phyloP scores from a whole-genome alignment of 2,797 vertebrate species.

The Cephalopachus bancanus region DNA sequence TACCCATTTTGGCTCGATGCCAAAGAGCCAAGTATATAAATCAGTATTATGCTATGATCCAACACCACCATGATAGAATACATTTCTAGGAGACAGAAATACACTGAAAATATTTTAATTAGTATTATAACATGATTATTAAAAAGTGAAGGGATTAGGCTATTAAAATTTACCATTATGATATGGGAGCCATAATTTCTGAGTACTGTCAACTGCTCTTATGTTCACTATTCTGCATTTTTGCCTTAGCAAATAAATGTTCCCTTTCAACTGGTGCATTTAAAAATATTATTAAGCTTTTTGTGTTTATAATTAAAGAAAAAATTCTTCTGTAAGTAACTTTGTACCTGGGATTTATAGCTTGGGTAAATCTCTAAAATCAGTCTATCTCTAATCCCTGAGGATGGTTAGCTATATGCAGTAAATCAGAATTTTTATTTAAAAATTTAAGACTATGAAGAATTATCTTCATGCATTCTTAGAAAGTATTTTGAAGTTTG shows the following conservation, averaged over 20 bases:
- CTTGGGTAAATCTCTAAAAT: constrained; percentile 15
- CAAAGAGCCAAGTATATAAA: neutral
- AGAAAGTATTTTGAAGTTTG: constrained; percentile 40
- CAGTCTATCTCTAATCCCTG: neutral
- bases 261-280: neutral
- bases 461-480: neutral
- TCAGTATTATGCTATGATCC: neutral
- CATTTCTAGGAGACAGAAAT: constrained; percentile 38
- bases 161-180: neutral
- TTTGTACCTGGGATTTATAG: constrained; percentile 17
- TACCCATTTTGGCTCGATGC: neutral
- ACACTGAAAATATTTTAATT: constrained; percentile 25
- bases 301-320: neutral
- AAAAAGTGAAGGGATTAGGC: neutral
- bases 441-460: neutral
- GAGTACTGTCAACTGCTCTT: neutral
- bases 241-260: neutral
- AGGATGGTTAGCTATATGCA: neutral
- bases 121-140: neutral
- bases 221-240: neutral
- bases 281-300: constrained; percentile 9
- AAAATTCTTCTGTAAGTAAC: constrained; percentile 33
- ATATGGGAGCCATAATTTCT: neutral
- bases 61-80: neutral
- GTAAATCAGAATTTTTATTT: constrained; percentile 17